These are phyloP conservation scores for Pandemis heparana DNA, from an alignment of 2,888 invertebrate genomes.

Conservation along the genomic window DNA sequence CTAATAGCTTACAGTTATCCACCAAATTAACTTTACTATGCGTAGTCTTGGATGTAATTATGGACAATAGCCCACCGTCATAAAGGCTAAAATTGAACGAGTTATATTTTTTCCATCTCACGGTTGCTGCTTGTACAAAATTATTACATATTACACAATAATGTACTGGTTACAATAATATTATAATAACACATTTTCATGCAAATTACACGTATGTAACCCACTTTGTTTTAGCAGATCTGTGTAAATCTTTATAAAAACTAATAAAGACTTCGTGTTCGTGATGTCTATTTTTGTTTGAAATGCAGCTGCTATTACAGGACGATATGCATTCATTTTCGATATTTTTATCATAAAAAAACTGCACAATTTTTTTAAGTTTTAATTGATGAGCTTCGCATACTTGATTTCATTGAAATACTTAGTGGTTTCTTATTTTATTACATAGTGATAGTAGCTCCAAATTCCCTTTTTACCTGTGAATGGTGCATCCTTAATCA, in stretches of 20 bases:
- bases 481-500: not conserved
- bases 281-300: not conserved
- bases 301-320: not conserved
- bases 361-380: not conserved
- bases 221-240: conserved; percentile 6
- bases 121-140: conserved; percentile 12
- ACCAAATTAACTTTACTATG: conserved; percentile 8
- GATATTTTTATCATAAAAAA: not conserved
- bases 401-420: too few species aligned
- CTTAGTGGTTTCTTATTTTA: too few species aligned
- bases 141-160: conserved; percentile 28
- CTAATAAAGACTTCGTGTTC: not conserved
- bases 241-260: not conserved
- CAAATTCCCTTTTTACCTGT: not conserved
- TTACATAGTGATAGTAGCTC: not conserved
- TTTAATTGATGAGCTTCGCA: not conserved
- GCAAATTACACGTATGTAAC: conserved; percentile 28
- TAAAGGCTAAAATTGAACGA: conserved; percentile 18
- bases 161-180: conserved; percentile 13
- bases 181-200: conserved; percentile 33
- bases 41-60: not conserved
- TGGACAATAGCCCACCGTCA: conserved; percentile 12
- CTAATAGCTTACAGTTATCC: conserved; percentile 10
- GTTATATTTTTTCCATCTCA: conserved; percentile 7
- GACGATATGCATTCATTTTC: not conserved